Percentiles rank a stretch among this genome's conserved stretches.
phyloP scores from a whole-genome alignment of 2,113 vertebrate genomes.

The Microcebus jonahi region DNA sequence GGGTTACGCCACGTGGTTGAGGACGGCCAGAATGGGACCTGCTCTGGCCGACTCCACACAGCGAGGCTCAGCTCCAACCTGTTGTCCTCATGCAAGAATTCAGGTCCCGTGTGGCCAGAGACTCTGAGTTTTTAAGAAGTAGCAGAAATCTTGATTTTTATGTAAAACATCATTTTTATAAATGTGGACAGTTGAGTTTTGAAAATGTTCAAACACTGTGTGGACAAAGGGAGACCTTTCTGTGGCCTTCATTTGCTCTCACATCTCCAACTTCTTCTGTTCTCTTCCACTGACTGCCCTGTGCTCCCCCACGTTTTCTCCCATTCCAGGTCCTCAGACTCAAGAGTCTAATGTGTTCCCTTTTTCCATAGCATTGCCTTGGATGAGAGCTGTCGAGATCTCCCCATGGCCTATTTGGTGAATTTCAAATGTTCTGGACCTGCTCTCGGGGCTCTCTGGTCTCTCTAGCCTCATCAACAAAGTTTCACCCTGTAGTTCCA shows the following conservation, averaged over 20 bases:
- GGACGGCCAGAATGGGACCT: not conserved
- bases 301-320: not conserved
- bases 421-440: not conserved
- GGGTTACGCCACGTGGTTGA: not conserved
- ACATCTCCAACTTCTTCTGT: not conserved
- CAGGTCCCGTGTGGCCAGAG: not conserved
- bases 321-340: not conserved
- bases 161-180: not conserved
- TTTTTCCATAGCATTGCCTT: not conserved
- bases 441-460: not conserved
- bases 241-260: not conserved
- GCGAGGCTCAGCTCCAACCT: not conserved
- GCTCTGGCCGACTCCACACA: rapidly evolving
- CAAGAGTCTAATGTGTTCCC: not conserved
- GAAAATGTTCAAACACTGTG: not conserved
- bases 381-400: not conserved
- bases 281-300: no score
- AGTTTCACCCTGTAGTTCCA: not conserved
- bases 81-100: not conserved
- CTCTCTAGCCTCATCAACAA: not conserved
- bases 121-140: not conserved
- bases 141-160: not conserved
- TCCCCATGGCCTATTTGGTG: not conserved
- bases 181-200: not conserved
- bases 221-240: not conserved